Conservation (phyloP, 2,113 vertebrate genomes). For the Oxygymnocypris stewartii region DNA sequence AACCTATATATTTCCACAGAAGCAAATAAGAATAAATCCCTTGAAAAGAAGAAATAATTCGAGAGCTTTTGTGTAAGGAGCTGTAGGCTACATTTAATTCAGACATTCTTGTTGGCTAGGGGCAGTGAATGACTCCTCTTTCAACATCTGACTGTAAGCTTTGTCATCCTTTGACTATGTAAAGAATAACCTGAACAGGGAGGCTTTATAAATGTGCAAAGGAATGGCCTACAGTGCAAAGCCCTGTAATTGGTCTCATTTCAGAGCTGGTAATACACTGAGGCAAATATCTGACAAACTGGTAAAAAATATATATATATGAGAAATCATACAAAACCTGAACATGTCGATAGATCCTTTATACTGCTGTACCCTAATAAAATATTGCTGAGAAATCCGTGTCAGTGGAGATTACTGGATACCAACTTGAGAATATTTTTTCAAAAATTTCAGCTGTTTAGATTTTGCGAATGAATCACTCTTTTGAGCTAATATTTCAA, state of each 20-base stretch:
- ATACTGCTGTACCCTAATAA: background rate
- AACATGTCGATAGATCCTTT: background rate
- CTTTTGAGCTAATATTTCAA: no score
- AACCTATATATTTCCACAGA: background rate
- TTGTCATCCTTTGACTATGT: background rate
- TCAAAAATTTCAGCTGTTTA: no score
- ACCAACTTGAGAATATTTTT: no score
- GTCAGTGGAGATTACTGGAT: background rate
- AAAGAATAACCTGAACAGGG: background rate
- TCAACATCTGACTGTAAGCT: background rate
- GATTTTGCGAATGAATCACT: no score
- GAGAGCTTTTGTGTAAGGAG: background rate
- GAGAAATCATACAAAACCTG: background rate
- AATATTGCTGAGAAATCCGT: background rate
- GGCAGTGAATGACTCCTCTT: background rate
- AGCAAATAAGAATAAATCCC: background rate
- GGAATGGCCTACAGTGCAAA: conserved; percentile 1
- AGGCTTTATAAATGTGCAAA: background rate
- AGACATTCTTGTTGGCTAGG: background rate
- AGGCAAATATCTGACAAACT: background rate
- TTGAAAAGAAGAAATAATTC: background rate
- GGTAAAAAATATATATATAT: background rate
- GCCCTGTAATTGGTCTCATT: background rate
- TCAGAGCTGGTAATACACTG: conserved; percentile 12
- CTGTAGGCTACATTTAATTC: background rate